phyloP scores from a whole-genome alignment of 2,113 vertebrate genomes.

The Romanogobio albipinnatus region DNA sequence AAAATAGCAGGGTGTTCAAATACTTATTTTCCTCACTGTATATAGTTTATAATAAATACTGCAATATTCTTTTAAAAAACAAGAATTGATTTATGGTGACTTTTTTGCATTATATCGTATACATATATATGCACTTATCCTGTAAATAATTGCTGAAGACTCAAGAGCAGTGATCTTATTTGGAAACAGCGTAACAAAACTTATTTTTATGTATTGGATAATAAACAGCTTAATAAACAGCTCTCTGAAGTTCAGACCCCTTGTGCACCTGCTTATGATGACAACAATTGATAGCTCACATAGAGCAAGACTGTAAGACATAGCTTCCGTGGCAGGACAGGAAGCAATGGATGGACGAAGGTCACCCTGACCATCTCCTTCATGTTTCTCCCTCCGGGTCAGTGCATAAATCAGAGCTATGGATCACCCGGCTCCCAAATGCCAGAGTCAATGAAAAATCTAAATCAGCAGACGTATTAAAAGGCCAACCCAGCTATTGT shows the following conservation, averaged over 20 bases:
- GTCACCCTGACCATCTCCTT: slow-evolving; percentile 39
- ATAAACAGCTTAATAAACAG: neutral
- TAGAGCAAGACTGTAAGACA: slow-evolving; percentile 1
- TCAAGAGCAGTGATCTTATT: neutral
- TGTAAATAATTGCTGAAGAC: no score
- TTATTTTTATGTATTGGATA: neutral
- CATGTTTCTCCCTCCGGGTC: slow-evolving; percentile 38
- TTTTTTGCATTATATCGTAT: no score
- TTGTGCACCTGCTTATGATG: neutral
- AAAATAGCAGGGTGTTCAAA: no score
- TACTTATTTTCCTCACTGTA: no score
- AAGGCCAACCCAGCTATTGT: slow-evolving; percentile 22
- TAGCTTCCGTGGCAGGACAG: neutral
- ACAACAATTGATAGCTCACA: neutral
- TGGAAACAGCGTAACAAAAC: neutral
- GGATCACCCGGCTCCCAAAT: slow-evolving; percentile 35
- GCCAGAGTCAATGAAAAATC: slow-evolving; percentile 33
- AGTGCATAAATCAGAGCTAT: slow-evolving; percentile 53
- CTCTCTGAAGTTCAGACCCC: neutral
- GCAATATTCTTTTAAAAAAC: no score
- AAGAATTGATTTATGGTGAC: no score
- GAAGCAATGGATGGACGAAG: slow-evolving; percentile 49
- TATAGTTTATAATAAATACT: no score
- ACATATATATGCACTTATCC: no score
- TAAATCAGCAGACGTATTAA: slow-evolving; percentile 40